Evolutionary conservation across 2,888 invertebrate species (phyloP).

Genomic region (Meloe dianella): DNA sequence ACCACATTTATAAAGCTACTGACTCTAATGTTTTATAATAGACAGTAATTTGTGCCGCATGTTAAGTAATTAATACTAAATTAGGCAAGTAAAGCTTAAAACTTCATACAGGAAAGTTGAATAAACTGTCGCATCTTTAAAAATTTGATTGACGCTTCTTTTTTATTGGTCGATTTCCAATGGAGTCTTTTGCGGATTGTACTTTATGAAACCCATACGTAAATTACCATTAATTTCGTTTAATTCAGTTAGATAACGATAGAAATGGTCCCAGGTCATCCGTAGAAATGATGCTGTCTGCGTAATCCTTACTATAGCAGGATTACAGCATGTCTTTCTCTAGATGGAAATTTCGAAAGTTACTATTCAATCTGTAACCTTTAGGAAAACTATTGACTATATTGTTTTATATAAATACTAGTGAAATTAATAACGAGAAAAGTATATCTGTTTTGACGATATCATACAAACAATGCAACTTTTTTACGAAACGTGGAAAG

Average conservation of each 20-base stretch:
- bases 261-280: background rate
- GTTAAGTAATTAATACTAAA: background rate
- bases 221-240: background rate
- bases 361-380: background rate
- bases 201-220: background rate
- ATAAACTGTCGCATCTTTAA: too few relatives aligned
- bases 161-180: too few relatives aligned
- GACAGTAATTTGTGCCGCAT: background rate
- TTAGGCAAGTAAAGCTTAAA: background rate
- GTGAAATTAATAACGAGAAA: too few relatives aligned
- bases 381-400: background rate
- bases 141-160: too few relatives aligned
- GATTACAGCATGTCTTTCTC: background rate
- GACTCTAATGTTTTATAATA: background rate
- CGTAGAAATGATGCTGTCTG: background rate
- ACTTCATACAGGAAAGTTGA: background rate
- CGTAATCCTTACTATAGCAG: background rate
- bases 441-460: background rate
- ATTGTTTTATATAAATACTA: background rate
- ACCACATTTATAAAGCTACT: background rate
- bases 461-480: background rate
- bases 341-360: slow-evolving; percentile 4
- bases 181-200: too few relatives aligned
- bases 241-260: background rate
- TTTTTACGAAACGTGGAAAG: background rate